Conservation (phyloP, 2,888 invertebrate species). For the Eupithecia vulgata region DNA sequence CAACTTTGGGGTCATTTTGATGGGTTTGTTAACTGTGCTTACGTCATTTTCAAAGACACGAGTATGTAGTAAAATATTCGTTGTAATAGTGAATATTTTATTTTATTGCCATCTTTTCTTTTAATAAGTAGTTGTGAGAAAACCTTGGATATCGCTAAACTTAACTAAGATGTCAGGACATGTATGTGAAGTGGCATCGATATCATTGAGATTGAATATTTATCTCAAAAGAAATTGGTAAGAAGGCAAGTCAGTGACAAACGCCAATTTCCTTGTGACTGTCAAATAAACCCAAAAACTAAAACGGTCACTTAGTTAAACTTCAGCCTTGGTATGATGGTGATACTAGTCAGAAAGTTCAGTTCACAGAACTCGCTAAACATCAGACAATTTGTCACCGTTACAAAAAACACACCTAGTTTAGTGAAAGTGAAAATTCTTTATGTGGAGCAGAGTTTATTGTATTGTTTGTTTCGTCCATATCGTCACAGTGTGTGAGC, state of each 20-base stretch:
- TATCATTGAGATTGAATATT: no score
- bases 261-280: neutral
- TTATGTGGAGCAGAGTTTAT: slow-evolving; percentile 43
- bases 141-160: neutral
- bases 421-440: slow-evolving; percentile 52
- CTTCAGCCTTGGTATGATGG: neutral
- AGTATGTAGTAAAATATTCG: slow-evolving; percentile 23
- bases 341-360: neutral
- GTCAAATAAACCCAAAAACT: neutral
- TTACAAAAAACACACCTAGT: slow-evolving; percentile 48
- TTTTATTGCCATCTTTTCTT: neutral
- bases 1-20: slow-evolving; percentile 40
- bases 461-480: slow-evolving; percentile 44
- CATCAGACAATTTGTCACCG: slow-evolving; percentile 8
- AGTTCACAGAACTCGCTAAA: slow-evolving; percentile 1
- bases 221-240: no score
- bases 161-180: neutral
- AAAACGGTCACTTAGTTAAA: neutral
- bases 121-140: neutral
- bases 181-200: no score
- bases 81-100: slow-evolving; percentile 3
- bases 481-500: slow-evolving; percentile 36
- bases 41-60: slow-evolving; percentile 25
- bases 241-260: neutral
- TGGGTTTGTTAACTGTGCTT: slow-evolving; percentile 33